phyloP scores from a whole-genome alignment of 2,888 invertebrate species.

The Melanotus villosus region DNA sequence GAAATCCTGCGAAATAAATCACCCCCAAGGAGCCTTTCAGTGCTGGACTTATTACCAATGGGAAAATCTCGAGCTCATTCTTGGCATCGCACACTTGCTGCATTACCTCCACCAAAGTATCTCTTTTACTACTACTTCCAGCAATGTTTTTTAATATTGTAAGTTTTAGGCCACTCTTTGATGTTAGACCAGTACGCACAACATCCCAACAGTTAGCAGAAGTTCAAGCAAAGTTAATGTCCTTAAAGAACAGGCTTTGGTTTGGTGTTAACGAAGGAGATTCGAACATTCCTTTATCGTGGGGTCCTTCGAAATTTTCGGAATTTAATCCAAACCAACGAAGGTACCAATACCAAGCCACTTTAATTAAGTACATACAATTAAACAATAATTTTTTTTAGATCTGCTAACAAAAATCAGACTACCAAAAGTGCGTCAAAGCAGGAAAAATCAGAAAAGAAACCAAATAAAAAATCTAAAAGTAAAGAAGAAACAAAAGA shows the following conservation, averaged over 20 bases:
- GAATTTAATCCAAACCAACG: constrained; percentile 22
- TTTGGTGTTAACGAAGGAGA: constrained; percentile 72
- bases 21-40: constrained; percentile 59
- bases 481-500: constrained; percentile 51
- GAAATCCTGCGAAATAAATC: constrained; percentile 49
- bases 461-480: constrained; percentile 48
- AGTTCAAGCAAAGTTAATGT: constrained; percentile 77
- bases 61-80: constrained; percentile 57
- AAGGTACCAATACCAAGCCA: no score
- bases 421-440: constrained; percentile 50
- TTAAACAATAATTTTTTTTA: no score
- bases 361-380: no score
- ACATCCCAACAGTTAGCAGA: constrained; percentile 70
- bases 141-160: neutral
- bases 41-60: constrained; percentile 62
- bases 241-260: constrained; percentile 83
- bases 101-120: constrained; percentile 32
- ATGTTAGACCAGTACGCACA: constrained; percentile 22
- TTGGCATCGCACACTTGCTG: constrained; percentile 45
- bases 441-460: constrained; percentile 54
- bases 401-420: constrained; percentile 7
- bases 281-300: constrained; percentile 73
- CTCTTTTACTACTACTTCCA: neutral
- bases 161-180: constrained; percentile 15
- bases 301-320: constrained; percentile 68